phyloP scores from a whole-genome alignment of 2,888 invertebrate species.

The Nephrotoma appendiculata region DNA sequence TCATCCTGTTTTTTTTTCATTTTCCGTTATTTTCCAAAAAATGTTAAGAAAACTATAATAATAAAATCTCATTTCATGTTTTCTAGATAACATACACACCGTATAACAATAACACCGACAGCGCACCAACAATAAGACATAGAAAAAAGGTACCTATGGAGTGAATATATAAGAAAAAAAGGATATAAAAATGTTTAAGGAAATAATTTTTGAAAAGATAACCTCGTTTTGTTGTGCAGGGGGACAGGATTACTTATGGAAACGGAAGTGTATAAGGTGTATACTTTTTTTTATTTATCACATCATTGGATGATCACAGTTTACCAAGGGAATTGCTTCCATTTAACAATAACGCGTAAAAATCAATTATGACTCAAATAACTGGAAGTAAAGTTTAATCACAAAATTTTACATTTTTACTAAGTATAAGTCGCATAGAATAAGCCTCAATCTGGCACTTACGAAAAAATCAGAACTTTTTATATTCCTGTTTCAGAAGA shows the following conservation, averaged over 20 bases:
- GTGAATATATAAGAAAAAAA: background rate
- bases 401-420: too few species aligned
- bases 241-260: background rate
- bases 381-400: too few species aligned
- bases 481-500: too few species aligned
- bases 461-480: too few species aligned
- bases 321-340: too few species aligned
- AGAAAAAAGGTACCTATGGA: background rate
- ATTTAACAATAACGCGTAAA: too few species aligned
- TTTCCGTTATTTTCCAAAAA: background rate
- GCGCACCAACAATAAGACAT: background rate
- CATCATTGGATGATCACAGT: too few species aligned
- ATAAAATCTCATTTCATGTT: background rate
- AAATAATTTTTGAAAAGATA: background rate
- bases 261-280: too few species aligned
- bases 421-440: too few species aligned
- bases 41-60: background rate
- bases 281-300: too few species aligned
- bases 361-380: too few species aligned
- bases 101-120: background rate
- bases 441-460: too few species aligned
- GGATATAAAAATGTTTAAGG: background rate
- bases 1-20: background rate
- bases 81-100: background rate
- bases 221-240: background rate